Percentiles rank a stretch among this genome's conserved stretches.
Conservation (phyloP, 2,113 vertebrate species). For the Brienomyrus longianalis region DNA sequence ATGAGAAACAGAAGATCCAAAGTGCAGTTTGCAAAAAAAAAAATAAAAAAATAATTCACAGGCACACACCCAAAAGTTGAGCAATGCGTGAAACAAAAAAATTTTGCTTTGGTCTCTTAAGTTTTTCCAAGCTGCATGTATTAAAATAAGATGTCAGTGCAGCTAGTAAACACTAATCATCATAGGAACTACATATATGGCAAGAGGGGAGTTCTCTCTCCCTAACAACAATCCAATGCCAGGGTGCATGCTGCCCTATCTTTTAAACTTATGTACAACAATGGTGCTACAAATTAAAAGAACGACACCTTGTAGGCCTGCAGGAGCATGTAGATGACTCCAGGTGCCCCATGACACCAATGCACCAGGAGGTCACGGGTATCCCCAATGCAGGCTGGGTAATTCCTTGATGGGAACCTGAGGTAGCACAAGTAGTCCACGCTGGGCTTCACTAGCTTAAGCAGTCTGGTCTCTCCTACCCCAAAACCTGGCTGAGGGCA, state of each 20-base stretch:
- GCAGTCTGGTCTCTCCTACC: constrained; percentile 58
- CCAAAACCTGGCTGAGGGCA: constrained; percentile 57
- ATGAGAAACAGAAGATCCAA: not conserved
- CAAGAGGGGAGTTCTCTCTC: not conserved
- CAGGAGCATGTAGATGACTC: constrained; percentile 87
- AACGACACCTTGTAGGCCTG: constrained; percentile 83
- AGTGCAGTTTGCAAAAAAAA: not conserved
- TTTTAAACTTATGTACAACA: not conserved
- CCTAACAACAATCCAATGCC: not conserved
- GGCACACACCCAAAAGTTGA: not conserved
- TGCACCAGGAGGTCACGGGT: constrained; percentile 82
- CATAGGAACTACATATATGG: not conserved
- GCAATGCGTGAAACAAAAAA: not conserved
- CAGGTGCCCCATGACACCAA: constrained; percentile 92
- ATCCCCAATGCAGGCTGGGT: constrained; percentile 79
- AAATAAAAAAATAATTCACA: not conserved
- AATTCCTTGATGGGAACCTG: constrained; percentile 83
- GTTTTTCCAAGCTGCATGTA: not conserved
- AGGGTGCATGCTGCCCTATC: not conserved
- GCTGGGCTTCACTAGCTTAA: constrained; percentile 78
- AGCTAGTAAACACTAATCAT: not conserved
- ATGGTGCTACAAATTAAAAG: not conserved
- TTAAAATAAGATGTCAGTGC: not conserved
- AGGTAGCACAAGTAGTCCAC: constrained; percentile 82
- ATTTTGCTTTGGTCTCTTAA: not conserved